Base-by-base conservation (phyloP, 2,797 vertebrate genomes). In the Cryptoblepharus egeriae region DNA sequence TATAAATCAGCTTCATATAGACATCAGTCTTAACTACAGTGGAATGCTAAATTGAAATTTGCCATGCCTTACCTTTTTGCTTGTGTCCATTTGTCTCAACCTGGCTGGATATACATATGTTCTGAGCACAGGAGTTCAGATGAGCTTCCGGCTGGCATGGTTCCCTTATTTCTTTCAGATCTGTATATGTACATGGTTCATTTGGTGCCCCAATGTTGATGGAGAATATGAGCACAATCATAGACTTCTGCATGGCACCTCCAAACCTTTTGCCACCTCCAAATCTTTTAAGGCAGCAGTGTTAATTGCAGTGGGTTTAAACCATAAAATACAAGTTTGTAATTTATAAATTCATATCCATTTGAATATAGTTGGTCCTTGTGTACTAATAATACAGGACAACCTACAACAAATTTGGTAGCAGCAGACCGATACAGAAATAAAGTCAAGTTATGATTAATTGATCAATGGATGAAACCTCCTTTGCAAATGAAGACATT, bases 331-430 rank as follows among this genome's bases (percentile, higher is more conserved):
- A 55, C 73, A 73, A 85, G 28, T 85, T 91, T 15, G 18, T 74
- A 0, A 0, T 72, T 83, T 89, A 74, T 82, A 63, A n/a, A 35
- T 77, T 89, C 83, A 16, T 72, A 85, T 71, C 35, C 0, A 0
- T 65, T 71, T 75, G 82, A 37, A 32, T 89, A 89, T 87, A 77
- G 84, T 85, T 86, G 72, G 64, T 79, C 69, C 91, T 90, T 90
- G 37, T 70, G 16, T 90, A 78, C 79, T 88, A 85, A 81, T 89
- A 92, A 77, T 86, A 82, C 30, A 77, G 55, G 16, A 57, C 87
- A 64, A 61, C 71, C 75, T 78, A 60, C 77, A 82, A 71, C 60
- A 82, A 87, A 42, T 37, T 82, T 87, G 49, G 58, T 68, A 85
- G 74, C 28, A 67, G 75, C 13, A 57, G 81, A 85, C 80, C 71